A percentile compares a stretch with the other conserved stretches of the same genome.
Conservation (phyloP, 2,888 invertebrate genomes). For the Tiphia femorata region DNA sequence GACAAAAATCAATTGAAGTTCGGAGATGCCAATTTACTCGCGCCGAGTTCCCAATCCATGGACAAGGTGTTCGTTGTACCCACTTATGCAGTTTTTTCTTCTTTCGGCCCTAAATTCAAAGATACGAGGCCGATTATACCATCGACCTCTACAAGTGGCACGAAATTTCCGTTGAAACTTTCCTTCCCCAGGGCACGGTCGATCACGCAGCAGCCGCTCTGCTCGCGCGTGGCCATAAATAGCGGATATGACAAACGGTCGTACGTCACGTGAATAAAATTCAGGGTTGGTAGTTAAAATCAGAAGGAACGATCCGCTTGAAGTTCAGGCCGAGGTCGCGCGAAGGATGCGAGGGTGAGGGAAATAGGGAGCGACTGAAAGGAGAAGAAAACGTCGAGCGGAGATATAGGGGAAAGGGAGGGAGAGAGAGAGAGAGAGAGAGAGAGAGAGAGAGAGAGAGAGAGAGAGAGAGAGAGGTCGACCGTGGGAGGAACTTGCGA, state of each 20-base stretch:
- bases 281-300: constrained; percentile 34
- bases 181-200: too few relatives aligned
- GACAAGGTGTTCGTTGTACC: too few relatives aligned
- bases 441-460: constrained; percentile 3
- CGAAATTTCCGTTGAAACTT: too few relatives aligned
- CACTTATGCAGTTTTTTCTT: too few relatives aligned
- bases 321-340: constrained; percentile 42
- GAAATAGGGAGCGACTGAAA: constrained; percentile 9
- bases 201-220: too few relatives aligned
- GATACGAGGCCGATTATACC: too few relatives aligned
- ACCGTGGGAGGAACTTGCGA: too few relatives aligned
- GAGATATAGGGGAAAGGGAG: neutral
- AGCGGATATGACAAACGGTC: constrained; percentile 26
- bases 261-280: constrained; percentile 41
- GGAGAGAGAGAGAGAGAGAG: neutral
- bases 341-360: constrained; percentile 2
- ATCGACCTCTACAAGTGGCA: too few relatives aligned
- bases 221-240: constrained; percentile 7
- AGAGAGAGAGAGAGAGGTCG: constrained; percentile 4
- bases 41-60: too few relatives aligned
- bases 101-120: too few relatives aligned
- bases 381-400: neutral
- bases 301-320: constrained; percentile 13
- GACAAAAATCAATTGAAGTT: too few relatives aligned
- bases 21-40: neutral